Evolutionary conservation across 2,113 vertebrate species (phyloP).

Genomic region (Lampris incognitus): DNA sequence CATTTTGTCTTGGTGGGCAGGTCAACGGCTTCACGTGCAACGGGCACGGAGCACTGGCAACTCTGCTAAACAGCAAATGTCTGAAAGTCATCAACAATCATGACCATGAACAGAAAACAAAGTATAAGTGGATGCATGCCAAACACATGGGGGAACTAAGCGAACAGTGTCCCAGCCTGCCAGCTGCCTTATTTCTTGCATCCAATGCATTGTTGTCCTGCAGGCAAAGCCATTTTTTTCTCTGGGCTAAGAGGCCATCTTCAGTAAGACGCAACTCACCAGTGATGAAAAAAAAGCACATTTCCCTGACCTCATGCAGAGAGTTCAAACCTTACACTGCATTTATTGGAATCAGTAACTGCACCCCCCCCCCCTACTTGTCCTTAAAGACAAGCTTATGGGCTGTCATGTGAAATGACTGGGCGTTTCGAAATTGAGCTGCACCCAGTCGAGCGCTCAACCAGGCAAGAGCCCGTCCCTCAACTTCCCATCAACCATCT

Average conservation of each 20-base stretch:
- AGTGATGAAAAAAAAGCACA: constrained; percentile 58
- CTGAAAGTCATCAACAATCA: constrained; percentile 5
- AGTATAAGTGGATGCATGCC: not conserved
- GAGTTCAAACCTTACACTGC: constrained; percentile 45
- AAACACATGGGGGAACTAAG: constrained; percentile 6
- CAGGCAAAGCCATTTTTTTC: constrained; percentile 56
- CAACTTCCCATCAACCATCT: constrained; percentile 65
- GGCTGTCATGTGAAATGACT: constrained; percentile 59
- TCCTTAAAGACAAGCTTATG: constrained; percentile 27
- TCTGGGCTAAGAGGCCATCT: constrained; percentile 58
- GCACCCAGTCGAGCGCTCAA: constrained; percentile 38
- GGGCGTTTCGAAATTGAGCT: constrained; percentile 40
- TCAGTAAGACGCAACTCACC: constrained; percentile 22
- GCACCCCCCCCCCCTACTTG: constrained; percentile 19
- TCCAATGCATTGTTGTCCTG: constrained; percentile 32
- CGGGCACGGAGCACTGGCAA: constrained; percentile 2
- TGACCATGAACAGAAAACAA: constrained; percentile 22
- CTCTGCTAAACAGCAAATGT: constrained; percentile 11
- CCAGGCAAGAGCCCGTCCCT: constrained; percentile 50
- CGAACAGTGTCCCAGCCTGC: constrained; percentile 11
- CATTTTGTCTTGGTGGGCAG: no score
- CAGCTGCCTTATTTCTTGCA: constrained; percentile 38
- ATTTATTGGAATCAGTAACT: constrained; percentile 32
- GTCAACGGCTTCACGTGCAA: not conserved
- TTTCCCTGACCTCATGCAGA: constrained; percentile 52